A percentile compares a stretch with the other conserved stretches of the same genome.
Evolutionary conservation across 2,888 invertebrate species (phyloP).

Genomic region (Muschampia staudingeri): DNA sequence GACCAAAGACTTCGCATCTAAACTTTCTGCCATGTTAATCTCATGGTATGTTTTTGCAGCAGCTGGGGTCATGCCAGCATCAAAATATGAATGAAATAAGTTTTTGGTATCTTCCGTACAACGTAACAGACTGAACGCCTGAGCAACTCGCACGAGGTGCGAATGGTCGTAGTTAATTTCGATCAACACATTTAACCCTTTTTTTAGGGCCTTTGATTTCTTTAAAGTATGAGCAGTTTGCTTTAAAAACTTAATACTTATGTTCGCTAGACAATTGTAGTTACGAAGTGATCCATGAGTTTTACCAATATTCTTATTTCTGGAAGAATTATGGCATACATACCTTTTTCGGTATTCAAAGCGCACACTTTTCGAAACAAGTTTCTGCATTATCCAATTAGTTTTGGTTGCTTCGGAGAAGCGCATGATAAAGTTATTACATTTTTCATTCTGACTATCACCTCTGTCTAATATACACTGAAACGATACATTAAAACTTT

Average conservation of each 20-base stretch:
- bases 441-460: constrained; percentile 41
- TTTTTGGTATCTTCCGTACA: not conserved
- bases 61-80: not conserved
- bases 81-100: not conserved
- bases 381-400: not conserved
- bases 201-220: constrained; percentile 51
- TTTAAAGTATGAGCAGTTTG: constrained; percentile 39
- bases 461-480: constrained; percentile 51
- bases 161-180: constrained; percentile 62
- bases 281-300: constrained; percentile 62
- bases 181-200: constrained; percentile 60
- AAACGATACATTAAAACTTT: constrained; percentile 42
- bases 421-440: constrained; percentile 40
- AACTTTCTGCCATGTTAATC: too few relatives aligned
- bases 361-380: not conserved
- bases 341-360: constrained; percentile 17
- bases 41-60: not conserved
- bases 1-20: too few relatives aligned
- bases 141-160: constrained; percentile 46
- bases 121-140: not conserved
- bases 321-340: constrained; percentile 62
- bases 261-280: constrained; percentile 24
- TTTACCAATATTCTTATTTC: constrained; percentile 64
- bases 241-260: constrained; percentile 58
- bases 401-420: not conserved